Evolutionary conservation across 1,140 invertebrate genomes (phyloP).

Genomic region (Drosophila nigrodunni): DNA sequence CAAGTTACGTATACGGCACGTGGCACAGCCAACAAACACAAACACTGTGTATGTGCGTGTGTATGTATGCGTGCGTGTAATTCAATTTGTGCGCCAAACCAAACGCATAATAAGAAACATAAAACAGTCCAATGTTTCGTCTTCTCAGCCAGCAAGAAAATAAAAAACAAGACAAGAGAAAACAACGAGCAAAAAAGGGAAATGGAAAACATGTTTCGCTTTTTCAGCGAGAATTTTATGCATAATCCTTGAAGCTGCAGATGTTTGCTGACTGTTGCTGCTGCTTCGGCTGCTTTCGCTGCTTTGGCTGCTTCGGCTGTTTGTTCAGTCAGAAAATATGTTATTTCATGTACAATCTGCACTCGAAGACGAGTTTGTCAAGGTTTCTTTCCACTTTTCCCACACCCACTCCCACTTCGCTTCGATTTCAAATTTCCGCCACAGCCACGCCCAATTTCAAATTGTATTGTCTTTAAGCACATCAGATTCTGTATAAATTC

Average conservation of each 20-base stretch:
- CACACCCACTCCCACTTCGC: background rate
- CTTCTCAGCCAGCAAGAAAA: conserved; percentile 20
- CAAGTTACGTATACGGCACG: conserved; percentile 64
- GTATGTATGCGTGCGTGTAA: conserved; percentile 54
- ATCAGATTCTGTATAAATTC: conserved; percentile 21
- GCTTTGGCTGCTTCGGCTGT: conserved; percentile 2
- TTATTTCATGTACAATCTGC: conserved; percentile 67
- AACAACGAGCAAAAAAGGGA: conserved; percentile 2
- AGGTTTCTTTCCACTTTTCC: background rate
- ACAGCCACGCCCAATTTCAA: conserved; percentile 10
- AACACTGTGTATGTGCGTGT: conserved; percentile 29
- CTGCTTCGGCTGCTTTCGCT: background rate
- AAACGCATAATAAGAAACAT: conserved; percentile 52
- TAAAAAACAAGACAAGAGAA: conserved; percentile 20
- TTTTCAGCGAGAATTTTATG: conserved; percentile 56
- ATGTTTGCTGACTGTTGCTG: conserved; percentile 27
- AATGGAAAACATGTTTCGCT: conserved; percentile 34
- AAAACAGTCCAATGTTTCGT: conserved; percentile 49
- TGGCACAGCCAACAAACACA: conserved; percentile 48
- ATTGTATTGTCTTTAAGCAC: conserved; percentile 18
- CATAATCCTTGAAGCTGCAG: conserved; percentile 59
- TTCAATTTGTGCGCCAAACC: conserved; percentile 70
- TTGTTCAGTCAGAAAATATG: conserved; percentile 64
- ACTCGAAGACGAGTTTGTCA: conserved; percentile 54
- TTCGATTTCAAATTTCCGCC: background rate